Percentiles rank a stretch among this genome's conserved stretches.
Conservation (phyloP, 2,113 vertebrate genomes). For the Oxygymnocypris stewartii region DNA sequence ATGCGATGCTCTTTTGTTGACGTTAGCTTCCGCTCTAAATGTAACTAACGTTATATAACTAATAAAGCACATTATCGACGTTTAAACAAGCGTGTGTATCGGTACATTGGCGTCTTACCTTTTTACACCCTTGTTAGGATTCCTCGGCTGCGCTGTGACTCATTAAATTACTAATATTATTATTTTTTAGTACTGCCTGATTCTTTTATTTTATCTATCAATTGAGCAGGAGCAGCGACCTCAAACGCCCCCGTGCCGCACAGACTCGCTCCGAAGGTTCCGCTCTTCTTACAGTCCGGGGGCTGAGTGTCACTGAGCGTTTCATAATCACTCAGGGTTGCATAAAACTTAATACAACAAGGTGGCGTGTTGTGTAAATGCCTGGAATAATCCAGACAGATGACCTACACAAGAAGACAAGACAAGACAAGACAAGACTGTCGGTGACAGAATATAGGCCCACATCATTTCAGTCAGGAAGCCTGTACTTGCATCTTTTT, state of each 20-base stretch:
- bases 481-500: neutral
- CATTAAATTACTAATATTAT: constrained; percentile 29
- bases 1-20: constrained; percentile 55
- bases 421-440: neutral
- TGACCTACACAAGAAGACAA: constrained; percentile 11
- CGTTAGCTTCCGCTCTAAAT: constrained; percentile 38
- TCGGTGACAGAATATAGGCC: neutral
- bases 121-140: constrained; percentile 38
- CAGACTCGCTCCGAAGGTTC: constrained; percentile 48
- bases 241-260: constrained; percentile 58
- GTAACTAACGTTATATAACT: neutral
- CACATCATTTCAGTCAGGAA: neutral
- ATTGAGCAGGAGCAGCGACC: constrained; percentile 67
- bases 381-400: constrained; percentile 6
- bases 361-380: constrained; percentile 26
- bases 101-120: constrained; percentile 62
- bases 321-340: constrained; percentile 21
- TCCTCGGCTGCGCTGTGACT: neutral
- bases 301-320: constrained; percentile 28
- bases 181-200: constrained; percentile 24
- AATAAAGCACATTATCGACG: neutral
- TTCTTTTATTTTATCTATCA: constrained; percentile 66
- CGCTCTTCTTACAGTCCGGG: constrained; percentile 37
- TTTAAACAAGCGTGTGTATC: neutral
- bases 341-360: constrained; percentile 19